These are phyloP conservation scores for rat (Rattus norvegicus) DNA, from an alignment of 2,113 vertebrate genomes.

Conservation along the genomic window GRCr8 NC_086023.1:100876501-100877000, in stretches of 20 bases:
- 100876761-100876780: neutral
- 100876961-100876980: neutral
- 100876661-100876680: neutral
- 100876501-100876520: neutral
- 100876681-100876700: neutral
- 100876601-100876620: neutral
- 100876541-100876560: neutral
- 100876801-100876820: neutral
- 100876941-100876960: neutral
- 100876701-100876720: neutral
- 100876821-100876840: neutral
- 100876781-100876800: neutral
- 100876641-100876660: neutral
- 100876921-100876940: neutral
- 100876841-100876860: neutral
- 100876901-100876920: conserved; percentile 18
- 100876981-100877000: neutral
- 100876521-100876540: conserved; percentile 18
- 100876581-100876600: neutral
- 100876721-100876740: neutral
- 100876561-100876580: neutral
- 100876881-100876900: neutral
- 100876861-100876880: neutral
- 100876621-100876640: neutral
- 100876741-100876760: neutral